phyloP scores from a whole-genome alignment of 2,113 vertebrate genomes.

The Oreochromis aureus region DNA sequence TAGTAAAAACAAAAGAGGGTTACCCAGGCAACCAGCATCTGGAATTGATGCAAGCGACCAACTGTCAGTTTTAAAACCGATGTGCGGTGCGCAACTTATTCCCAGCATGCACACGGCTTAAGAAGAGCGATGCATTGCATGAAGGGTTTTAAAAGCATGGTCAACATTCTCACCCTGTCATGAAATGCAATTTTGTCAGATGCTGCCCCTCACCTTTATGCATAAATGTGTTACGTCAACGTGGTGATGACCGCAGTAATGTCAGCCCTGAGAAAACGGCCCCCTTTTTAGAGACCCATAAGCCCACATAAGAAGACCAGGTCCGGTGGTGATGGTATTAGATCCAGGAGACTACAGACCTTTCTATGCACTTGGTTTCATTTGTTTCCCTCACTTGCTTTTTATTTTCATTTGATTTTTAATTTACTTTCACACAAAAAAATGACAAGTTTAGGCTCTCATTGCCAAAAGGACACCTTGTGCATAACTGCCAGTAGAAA shows the following conservation, averaged over 20 bases:
- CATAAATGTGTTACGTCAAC: background rate
- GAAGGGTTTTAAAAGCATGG: background rate
- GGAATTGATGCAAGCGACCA: background rate
- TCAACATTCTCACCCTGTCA: background rate
- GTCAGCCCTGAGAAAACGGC: background rate
- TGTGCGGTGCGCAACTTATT: accelerated
- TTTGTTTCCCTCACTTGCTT: background rate
- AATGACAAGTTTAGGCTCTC: background rate
- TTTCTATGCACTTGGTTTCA: background rate
- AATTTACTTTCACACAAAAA: background rate
- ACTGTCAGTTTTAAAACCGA: background rate
- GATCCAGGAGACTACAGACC: background rate
- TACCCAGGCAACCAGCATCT: background rate
- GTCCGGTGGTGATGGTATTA: background rate
- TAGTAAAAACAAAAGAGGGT: background rate
- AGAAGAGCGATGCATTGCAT: background rate
- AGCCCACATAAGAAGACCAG: background rate
- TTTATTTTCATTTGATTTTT: background rate
- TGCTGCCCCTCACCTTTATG: background rate
- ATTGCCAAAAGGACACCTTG: background rate
- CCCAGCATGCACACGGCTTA: background rate
- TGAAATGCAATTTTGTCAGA: background rate
- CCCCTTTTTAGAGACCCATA: background rate
- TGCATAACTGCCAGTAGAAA: background rate
- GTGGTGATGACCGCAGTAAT: background rate